phyloP scores from a whole-genome alignment of 2,113 vertebrate genomes.

The Proteles cristata region DNA sequence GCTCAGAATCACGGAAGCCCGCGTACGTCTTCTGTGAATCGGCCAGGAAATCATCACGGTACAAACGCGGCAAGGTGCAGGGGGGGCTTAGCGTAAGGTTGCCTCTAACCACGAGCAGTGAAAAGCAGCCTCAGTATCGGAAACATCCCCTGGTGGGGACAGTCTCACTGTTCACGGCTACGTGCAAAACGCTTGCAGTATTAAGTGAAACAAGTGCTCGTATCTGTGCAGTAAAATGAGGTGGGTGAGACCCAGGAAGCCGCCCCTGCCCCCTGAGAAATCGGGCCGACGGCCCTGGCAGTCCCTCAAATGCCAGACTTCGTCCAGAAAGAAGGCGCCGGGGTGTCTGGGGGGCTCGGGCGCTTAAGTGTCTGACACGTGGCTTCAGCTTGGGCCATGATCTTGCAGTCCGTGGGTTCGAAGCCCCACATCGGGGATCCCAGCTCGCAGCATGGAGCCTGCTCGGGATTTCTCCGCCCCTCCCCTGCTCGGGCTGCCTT shows the following conservation, averaged over 20 bases:
- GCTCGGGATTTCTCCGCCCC: too few relatives aligned
- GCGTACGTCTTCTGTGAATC: accelerated
- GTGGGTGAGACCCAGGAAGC: accelerated
- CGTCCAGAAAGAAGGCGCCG: neutral
- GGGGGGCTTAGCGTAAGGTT: accelerated
- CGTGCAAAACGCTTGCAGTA: accelerated
- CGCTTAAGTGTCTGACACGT: too few relatives aligned
- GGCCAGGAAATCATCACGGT: accelerated
- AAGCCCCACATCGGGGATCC: too few relatives aligned
- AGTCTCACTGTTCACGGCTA: accelerated
- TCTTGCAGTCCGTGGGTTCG: too few relatives aligned
- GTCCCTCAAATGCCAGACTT: accelerated
- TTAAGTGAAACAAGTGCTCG: accelerated
- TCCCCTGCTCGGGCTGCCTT: too few relatives aligned
- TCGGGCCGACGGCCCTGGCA: accelerated
- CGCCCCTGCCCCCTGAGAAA: accelerated
- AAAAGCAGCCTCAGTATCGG: accelerated
- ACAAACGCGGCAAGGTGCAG: neutral
- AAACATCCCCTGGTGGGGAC: accelerated
- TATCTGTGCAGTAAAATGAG: accelerated
- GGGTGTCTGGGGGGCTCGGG: too few relatives aligned
- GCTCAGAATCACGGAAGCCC: accelerated
- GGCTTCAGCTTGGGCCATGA: too few relatives aligned
- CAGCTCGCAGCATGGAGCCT: too few relatives aligned
- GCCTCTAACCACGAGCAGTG: accelerated